Evolutionary conservation across 2,113 vertebrate genomes (phyloP).

Genomic region (Pogona vitticeps): DNA sequence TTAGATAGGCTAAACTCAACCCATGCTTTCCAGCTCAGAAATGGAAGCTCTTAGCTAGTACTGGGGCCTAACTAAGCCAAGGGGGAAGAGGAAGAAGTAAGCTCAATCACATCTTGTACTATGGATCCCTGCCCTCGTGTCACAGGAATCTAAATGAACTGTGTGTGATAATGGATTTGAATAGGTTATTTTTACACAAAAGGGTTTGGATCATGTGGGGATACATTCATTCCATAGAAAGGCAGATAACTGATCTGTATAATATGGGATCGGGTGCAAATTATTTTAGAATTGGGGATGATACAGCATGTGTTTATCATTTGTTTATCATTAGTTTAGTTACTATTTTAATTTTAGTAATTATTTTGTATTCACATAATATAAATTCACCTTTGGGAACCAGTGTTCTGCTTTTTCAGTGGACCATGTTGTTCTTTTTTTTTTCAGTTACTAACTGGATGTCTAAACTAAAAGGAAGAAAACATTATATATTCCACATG

Average conservation of each 20-base stretch:
- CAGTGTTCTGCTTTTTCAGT: too few relatives aligned
- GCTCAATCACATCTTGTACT: neutral
- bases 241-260: neutral
- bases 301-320: neutral
- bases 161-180: neutral
- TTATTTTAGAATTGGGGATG: neutral
- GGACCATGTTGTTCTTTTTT: too few relatives aligned
- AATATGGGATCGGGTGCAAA: neutral
- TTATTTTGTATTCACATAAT: too few relatives aligned
- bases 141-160: too few relatives aligned
- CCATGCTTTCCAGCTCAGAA: too few relatives aligned
- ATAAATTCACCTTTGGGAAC: too few relatives aligned
- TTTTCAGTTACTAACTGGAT: neutral
- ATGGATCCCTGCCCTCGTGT: too few relatives aligned
- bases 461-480: neutral
- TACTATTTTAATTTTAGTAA: neutral
- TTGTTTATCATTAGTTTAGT: too few relatives aligned
- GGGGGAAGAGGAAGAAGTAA: too few relatives aligned
- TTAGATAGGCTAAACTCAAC: too few relatives aligned
- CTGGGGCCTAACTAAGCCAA: too few relatives aligned
- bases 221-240: neutral
- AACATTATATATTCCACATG: neutral
- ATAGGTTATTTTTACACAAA: neutral
- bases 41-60: too few relatives aligned
- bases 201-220: neutral